phyloP scores from a whole-genome alignment of 2,888 invertebrate species.

The Metacarcinus magister region DNA sequence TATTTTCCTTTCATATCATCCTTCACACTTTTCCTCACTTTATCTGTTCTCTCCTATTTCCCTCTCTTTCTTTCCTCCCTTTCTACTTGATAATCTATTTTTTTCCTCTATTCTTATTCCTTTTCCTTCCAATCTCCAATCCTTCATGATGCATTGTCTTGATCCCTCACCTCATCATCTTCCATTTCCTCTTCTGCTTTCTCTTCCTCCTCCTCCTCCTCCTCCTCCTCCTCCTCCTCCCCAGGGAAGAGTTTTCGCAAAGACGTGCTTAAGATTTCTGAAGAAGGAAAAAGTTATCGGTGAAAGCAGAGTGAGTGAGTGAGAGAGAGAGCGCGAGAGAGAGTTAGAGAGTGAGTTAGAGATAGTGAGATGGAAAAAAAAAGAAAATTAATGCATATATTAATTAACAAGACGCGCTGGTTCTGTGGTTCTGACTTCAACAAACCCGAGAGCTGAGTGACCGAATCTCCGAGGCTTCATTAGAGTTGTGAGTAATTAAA shows the following conservation, averaged over 20 bases:
- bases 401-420: neutral
- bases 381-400: neutral
- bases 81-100: too few species aligned
- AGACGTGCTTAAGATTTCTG: neutral
- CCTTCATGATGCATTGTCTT: too few species aligned
- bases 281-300: neutral
- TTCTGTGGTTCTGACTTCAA: neutral
- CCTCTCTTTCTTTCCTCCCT: too few species aligned
- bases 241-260: neutral
- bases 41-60: too few species aligned
- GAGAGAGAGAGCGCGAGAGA: too few species aligned
- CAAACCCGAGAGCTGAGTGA: neutral
- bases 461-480: neutral
- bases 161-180: neutral
- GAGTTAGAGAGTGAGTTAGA: too few species aligned
- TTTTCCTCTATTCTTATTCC: too few species aligned
- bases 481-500: neutral
- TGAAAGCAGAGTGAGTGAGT: too few species aligned
- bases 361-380: too few species aligned
- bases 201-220: constrained; percentile 26
- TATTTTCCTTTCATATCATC: too few species aligned
- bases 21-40: too few species aligned
- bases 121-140: too few species aligned
- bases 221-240: constrained; percentile 14
- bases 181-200: neutral